These are phyloP conservation scores for Apotomis betuletana DNA, from an alignment of 2,888 invertebrate species.

Conservation along the genomic window DNA sequence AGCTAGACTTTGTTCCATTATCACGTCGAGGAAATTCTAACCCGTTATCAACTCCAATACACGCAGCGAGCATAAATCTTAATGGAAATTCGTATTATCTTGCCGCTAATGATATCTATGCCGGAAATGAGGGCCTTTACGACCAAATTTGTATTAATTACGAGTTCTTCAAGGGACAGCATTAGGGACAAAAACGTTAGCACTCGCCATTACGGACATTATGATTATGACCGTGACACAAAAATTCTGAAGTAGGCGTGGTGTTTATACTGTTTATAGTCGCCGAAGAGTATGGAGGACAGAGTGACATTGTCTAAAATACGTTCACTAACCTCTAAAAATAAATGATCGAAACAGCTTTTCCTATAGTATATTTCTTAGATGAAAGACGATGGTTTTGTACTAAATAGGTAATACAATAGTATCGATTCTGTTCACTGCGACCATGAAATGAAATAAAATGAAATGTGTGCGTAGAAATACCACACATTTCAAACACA, in stretches of 20 bases:
- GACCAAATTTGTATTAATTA: background rate
- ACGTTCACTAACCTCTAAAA: too few species aligned
- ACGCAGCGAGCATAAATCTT: slow-evolving; percentile 1
- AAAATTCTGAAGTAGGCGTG: background rate
- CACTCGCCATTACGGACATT: background rate
- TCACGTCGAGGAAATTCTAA: background rate
- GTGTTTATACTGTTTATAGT: too few species aligned
- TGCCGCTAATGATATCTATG: background rate
- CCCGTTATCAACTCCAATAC: background rate
- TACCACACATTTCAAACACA: too few species aligned
- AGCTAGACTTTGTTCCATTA: background rate
- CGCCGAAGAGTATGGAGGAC: too few species aligned
- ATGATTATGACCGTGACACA: background rate
- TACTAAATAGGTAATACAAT: too few species aligned
- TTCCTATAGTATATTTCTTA: too few species aligned
- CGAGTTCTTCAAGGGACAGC: background rate
- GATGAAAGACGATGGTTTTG: too few species aligned
- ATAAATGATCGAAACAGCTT: too few species aligned
- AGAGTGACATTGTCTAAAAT: too few species aligned
- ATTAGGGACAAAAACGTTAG: slow-evolving; percentile 10
- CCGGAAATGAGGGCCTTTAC: background rate
- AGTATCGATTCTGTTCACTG: too few species aligned
- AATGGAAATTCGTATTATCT: background rate
- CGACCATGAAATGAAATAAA: too few species aligned
- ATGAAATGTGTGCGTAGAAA: too few species aligned